Percentiles rank a stretch among this genome's conserved stretches.
Conservation (phyloP, 2,888 invertebrate genomes). For the Microctonus hyperodae region DNA sequence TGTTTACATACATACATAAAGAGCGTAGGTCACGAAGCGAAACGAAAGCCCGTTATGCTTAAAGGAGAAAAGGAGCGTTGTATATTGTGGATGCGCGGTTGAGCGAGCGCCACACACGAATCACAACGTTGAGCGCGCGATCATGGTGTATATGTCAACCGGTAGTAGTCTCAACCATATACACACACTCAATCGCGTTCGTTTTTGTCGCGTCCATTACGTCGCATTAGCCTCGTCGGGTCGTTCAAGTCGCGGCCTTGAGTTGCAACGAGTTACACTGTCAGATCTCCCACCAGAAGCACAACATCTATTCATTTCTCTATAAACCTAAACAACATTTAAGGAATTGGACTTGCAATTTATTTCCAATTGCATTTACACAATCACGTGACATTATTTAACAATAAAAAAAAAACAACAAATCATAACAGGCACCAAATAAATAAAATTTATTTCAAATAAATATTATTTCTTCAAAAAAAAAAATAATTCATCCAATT, state of each 20-base stretch:
- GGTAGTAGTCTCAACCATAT: conserved; percentile 32
- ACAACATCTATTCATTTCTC: not conserved
- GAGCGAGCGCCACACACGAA: conserved; percentile 16
- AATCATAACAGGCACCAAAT: no score
- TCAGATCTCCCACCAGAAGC: not conserved
- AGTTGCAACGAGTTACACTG: conserved; percentile 1
- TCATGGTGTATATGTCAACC: conserved; percentile 34
- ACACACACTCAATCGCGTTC: conserved; percentile 33
- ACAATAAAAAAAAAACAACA: no score
- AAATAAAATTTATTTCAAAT: no score
- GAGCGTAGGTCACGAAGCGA: conserved; percentile 34
- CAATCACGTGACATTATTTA: no score
- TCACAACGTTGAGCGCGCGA: conserved; percentile 15
- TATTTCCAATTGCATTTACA: not conserved
- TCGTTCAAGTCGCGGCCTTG: conserved; percentile 29
- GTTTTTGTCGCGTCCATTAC: conserved; percentile 43
- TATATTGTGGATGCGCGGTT: conserved; percentile 38
- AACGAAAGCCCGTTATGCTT: conserved; percentile 43
- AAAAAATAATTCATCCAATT: no score
- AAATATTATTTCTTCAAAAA: no score
- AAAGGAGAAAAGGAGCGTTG: conserved; percentile 34
- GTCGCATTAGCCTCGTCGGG: conserved; percentile 49
- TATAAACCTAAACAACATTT: not conserved
- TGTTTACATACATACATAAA: not conserved
- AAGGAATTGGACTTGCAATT: not conserved